Conservation (phyloP, 2,888 invertebrate species). For the Lithophane semibrunnea region DNA sequence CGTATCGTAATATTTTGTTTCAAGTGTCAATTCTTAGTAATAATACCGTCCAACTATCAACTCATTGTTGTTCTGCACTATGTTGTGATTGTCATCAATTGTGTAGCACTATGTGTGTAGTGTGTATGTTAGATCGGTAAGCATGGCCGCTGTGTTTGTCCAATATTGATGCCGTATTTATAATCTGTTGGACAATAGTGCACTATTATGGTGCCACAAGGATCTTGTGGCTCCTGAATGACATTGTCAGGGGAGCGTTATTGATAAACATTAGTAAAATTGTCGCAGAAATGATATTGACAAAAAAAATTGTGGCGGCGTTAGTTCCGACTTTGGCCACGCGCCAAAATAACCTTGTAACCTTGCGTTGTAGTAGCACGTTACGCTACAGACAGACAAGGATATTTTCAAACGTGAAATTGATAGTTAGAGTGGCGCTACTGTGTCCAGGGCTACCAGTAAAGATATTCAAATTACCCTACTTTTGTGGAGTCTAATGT, state of each 20-base stretch:
- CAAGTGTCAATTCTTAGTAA: not conserved
- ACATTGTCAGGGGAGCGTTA: not conserved
- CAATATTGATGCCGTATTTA: conserved; percentile 1
- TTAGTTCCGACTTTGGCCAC: not conserved
- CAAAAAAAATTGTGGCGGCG: not conserved
- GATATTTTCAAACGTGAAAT: not conserved
- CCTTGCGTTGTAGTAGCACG: too few species aligned
- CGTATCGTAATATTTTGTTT: conserved; percentile 19
- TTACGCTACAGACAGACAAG: not conserved
- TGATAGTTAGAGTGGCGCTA: conserved; percentile 15
- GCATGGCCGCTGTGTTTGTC: not conserved
- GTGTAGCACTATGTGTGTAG: not conserved
- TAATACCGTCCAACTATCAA: conserved; percentile 6
- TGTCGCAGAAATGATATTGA: not conserved
- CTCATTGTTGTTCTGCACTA: conserved; percentile 19
- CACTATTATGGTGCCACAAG: not conserved
- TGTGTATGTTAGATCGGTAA: conserved; percentile 29
- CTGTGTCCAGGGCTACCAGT: conserved; percentile 1
- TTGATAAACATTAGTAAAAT: not conserved
- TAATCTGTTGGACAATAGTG: not conserved
- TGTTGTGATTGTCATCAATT: conserved; percentile 27
- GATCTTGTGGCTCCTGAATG: not conserved
- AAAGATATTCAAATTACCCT: conserved; percentile 16
- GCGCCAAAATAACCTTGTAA: not conserved
- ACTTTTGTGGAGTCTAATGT: not conserved